phyloP scores from a whole-genome alignment of 2,888 invertebrate species.

The Ormyrus labotus region DNA sequence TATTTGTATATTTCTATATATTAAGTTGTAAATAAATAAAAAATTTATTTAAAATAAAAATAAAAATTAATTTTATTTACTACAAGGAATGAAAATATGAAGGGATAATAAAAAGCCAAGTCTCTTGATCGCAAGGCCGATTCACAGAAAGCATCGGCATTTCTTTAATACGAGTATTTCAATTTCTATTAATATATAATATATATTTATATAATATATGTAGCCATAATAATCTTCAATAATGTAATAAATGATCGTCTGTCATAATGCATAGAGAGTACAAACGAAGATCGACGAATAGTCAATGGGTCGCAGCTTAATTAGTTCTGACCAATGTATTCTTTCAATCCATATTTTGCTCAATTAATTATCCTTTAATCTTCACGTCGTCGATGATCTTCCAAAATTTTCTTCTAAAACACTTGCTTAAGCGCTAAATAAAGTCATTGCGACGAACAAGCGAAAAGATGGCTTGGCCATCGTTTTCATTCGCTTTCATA shows the following conservation, averaged over 20 bases:
- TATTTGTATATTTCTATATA: conserved; percentile 24
- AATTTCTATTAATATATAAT: conserved; percentile 74
- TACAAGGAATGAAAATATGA: neutral
- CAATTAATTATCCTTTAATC: neutral
- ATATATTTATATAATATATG: conserved; percentile 72
- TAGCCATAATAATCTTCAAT: conserved; percentile 74
- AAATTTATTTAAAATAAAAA: conserved; percentile 9
- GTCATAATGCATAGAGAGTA: conserved; percentile 66
- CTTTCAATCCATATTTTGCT: neutral
- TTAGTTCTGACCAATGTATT: conserved; percentile 52
- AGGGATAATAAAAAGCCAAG: conserved; percentile 16
- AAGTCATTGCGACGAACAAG: conserved; percentile 28
- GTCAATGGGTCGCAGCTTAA: conserved; percentile 54
- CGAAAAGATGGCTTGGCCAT: conserved; percentile 47
- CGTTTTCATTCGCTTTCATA: conserved; percentile 34
- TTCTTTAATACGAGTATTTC: conserved; percentile 75
- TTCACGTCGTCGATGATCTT: conserved; percentile 56
- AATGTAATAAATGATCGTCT: conserved; percentile 69
- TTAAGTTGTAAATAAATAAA: conserved; percentile 44
- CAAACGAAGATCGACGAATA: conserved; percentile 62
- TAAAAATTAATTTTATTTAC: neutral
- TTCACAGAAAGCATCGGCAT: conserved; percentile 72
- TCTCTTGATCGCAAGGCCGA: conserved; percentile 54
- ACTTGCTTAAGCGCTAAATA: conserved; percentile 48
- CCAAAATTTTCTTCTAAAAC: conserved; percentile 54